phyloP scores from a whole-genome alignment of 2,888 invertebrate genomes.

The Macropis europaea region DNA sequence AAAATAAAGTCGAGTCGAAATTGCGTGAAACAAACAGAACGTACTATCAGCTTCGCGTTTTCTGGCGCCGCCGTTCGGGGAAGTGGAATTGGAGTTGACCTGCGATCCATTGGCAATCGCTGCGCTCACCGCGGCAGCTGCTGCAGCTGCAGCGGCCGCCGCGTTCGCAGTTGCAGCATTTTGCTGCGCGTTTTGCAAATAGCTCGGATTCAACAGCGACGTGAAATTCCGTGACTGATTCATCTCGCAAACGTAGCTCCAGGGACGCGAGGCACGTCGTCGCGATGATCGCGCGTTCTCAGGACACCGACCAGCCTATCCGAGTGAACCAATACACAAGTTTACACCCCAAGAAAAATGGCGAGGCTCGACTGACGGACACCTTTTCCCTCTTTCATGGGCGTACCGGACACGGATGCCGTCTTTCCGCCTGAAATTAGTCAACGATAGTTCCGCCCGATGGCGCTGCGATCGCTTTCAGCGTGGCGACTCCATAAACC shows the following conservation, averaged over 20 bases:
- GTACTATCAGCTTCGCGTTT: slow-evolving; percentile 76
- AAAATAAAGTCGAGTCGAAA: slow-evolving; percentile 15
- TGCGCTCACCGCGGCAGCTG: slow-evolving; percentile 83
- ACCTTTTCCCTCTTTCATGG: slow-evolving; percentile 32
- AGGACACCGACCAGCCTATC: too few species aligned
- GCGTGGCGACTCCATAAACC: too few species aligned
- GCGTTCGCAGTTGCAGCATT: slow-evolving; percentile 77
- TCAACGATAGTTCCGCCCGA: slow-evolving; percentile 10
- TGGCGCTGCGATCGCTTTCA: slow-evolving; percentile 11
- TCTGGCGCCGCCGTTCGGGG: slow-evolving; percentile 60
- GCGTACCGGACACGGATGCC: slow-evolving; percentile 40
- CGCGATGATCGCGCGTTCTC: neutral
- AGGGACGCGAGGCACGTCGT: neutral
- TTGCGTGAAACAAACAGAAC: slow-evolving; percentile 1
- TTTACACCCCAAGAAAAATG: slow-evolving; percentile 49
- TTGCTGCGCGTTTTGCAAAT: slow-evolving; percentile 76
- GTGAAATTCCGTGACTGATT: slow-evolving; percentile 78
- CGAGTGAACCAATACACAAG: slow-evolving; percentile 3
- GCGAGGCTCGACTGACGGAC: slow-evolving; percentile 34
- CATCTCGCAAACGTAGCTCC: slow-evolving; percentile 59
- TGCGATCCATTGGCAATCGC: slow-evolving; percentile 81
- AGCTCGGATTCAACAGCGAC: slow-evolving; percentile 77
- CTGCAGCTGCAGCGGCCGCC: slow-evolving; percentile 82
- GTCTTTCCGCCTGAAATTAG: neutral
- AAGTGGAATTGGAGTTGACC: slow-evolving; percentile 66